These are phyloP conservation scores for Caranx melampygus DNA, from an alignment of 2,113 vertebrate genomes.

Conservation along the genomic window DNA sequence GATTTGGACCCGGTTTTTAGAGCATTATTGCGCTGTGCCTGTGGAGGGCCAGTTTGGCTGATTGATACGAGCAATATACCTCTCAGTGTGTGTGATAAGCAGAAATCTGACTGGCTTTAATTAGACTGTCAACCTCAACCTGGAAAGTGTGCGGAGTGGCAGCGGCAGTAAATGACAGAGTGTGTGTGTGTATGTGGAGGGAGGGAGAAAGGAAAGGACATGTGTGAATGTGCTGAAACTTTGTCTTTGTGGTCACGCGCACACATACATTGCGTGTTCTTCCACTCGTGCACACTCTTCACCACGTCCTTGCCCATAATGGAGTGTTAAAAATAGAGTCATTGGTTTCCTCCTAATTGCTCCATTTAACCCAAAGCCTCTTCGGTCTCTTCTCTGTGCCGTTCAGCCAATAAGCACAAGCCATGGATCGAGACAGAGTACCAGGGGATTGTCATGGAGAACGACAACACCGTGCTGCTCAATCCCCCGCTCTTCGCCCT, in stretches of 20 bases:
- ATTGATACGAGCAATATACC: slow-evolving; percentile 71
- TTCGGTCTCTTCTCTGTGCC: slow-evolving; percentile 60
- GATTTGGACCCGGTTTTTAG: slow-evolving; percentile 51
- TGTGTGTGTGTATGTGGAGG: slow-evolving; percentile 10
- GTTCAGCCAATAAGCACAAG: slow-evolving; percentile 98
- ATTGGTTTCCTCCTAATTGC: slow-evolving; percentile 75
- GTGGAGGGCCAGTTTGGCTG: slow-evolving; percentile 50
- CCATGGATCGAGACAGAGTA: slow-evolving; percentile 99
- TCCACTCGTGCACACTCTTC: slow-evolving; percentile 27
- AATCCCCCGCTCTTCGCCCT: slow-evolving; percentile 96
- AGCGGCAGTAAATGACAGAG: slow-evolving; percentile 23
- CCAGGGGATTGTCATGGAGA: slow-evolving; percentile 99
- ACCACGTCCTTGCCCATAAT: slow-evolving; percentile 55
- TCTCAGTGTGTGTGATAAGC: slow-evolving; percentile 64
- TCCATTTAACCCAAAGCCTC: slow-evolving; percentile 72
- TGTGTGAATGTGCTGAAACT: slow-evolving; percentile 40
- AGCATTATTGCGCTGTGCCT: slow-evolving; percentile 7
- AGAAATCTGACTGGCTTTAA: slow-evolving; percentile 69
- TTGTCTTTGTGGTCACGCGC: slow-evolving; percentile 46
- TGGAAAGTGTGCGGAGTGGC: slow-evolving; percentile 51
- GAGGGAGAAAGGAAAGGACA: neutral
- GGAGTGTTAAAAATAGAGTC: slow-evolving; percentile 67
- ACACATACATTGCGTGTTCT: slow-evolving; percentile 38
- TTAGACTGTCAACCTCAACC: slow-evolving; percentile 62
- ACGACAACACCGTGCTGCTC: slow-evolving; percentile 96